Evolutionary conservation across 2,113 vertebrate species (phyloP).

Genomic region (Athene noctua): DNA sequence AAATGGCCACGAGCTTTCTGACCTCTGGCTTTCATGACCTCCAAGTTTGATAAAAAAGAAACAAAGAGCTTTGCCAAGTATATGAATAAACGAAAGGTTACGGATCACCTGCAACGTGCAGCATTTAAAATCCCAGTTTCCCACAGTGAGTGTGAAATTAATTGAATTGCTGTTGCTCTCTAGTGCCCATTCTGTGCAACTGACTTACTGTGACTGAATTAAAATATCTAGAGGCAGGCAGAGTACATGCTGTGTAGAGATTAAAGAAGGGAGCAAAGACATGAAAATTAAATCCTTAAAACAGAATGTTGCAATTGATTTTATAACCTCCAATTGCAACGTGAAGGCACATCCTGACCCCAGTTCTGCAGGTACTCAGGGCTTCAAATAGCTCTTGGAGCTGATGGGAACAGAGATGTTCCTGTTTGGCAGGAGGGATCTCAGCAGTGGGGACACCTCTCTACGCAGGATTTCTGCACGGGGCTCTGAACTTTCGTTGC

Average conservation of each 20-base stretch:
- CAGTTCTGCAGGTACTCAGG: background rate
- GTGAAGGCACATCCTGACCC: background rate
- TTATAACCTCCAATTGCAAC: background rate
- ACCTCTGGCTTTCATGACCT: slow-evolving; percentile 35
- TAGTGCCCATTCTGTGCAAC: slow-evolving; percentile 62
- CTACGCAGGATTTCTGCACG: background rate
- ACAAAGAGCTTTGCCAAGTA: slow-evolving; percentile 36
- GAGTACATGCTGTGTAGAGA: slow-evolving; percentile 61
- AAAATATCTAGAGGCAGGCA: slow-evolving; percentile 65
- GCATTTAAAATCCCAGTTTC: slow-evolving; percentile 58
- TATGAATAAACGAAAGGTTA: background rate
- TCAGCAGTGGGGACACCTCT: background rate
- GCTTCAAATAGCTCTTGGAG: background rate
- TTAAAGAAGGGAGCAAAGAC: slow-evolving; percentile 62
- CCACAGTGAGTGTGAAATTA: slow-evolving; percentile 58
- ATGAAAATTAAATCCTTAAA: slow-evolving; percentile 61
- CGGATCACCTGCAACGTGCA: slow-evolving; percentile 57
- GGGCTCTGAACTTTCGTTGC: background rate
- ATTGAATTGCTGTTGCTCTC: slow-evolving; percentile 66
- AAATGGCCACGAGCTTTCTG: slow-evolving; percentile 17
- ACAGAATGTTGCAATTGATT: slow-evolving; percentile 41
- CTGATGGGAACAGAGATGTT: background rate
- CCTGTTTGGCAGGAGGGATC: background rate
- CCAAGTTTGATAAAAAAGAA: slow-evolving; percentile 28
- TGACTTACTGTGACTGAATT: slow-evolving; percentile 64